A percentile compares a stretch with the other conserved stretches of the same genome.
phyloP scores from a whole-genome alignment of 2,888 invertebrate species.

The Camptogramma bilineatum region DNA sequence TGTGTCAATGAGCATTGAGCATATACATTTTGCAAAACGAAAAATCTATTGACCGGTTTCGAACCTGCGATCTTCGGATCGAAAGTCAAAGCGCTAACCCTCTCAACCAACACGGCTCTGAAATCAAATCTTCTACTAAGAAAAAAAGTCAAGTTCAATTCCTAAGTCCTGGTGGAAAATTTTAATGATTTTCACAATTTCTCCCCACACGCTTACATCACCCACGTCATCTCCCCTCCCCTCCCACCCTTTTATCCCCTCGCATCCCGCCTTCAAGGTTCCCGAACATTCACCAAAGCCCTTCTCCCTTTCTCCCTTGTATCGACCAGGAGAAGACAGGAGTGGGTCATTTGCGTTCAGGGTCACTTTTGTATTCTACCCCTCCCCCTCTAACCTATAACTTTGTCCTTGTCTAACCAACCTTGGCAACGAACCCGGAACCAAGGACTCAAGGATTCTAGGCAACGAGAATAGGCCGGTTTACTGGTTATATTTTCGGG shows the following conservation, averaged over 20 bases:
- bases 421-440: constrained; percentile 59
- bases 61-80: too few species aligned
- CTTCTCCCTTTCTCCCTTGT: constrained; percentile 41
- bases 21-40: too few species aligned
- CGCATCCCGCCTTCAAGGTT: constrained; percentile 1
- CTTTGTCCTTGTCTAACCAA: constrained; percentile 49
- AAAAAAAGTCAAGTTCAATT: too few species aligned
- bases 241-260: neutral
- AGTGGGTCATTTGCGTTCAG: constrained; percentile 65
- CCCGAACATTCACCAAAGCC: constrained; percentile 24
- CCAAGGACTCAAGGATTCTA: constrained; percentile 37
- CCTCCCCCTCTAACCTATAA: constrained; percentile 49
- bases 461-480: constrained; percentile 28
- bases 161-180: neutral
- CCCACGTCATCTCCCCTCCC: too few species aligned
- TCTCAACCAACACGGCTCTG: too few species aligned
- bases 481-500: neutral
- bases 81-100: too few species aligned
- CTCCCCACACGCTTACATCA: constrained; percentile 6
- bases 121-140: too few species aligned
- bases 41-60: too few species aligned
- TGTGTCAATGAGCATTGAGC: too few species aligned
- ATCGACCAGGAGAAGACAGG: constrained; percentile 58
- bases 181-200: neutral
- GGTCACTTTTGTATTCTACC: constrained; percentile 66